Base-by-base conservation (phyloP, 2,888 invertebrate species). In the Apamea sordens region DNA sequence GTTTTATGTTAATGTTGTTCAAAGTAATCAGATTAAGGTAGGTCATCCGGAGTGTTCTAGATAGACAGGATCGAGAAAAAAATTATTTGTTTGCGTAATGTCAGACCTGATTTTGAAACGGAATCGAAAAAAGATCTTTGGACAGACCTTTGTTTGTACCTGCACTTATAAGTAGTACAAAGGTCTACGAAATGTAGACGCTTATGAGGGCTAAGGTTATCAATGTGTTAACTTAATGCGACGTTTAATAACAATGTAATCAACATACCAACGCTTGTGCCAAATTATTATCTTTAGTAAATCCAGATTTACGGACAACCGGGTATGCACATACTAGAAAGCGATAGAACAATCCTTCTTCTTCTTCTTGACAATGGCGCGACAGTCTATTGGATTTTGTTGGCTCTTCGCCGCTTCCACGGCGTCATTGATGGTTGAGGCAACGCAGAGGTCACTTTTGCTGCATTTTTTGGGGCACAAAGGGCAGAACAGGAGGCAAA, bases 1-100 rank as follows among this genome's bases (percentile, higher is more conserved):
- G 86, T 84, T 86, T 80, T 85, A 86, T 83, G 83, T 77, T 69
- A 83, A 83, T 85, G 36, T 18, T 56, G 65, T 56, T 67, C 36
- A 67, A 61, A 82, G 53, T 72, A 74, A 77, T 84, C 77, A 71
- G 84, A 80, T 84, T 71, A 80, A 59, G 73, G 70, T 80, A 64
- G 80, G 83, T 83, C 72, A 13, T 72, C 67, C 73, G 68, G 21
- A 32, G 59, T 69, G 74, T 63, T 79, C 53, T 36, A 79, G 50
- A 63, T 63, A 41, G 13, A 82, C 21, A 56, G 18, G 1, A 83
- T 74, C 61, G 56, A 73, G 73, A 70, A 64, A 73, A 80, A 73
- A 44, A 47, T 4, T 44, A 64, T 67, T 18, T 24, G 32, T 65
- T 82, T 78, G 41, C 61, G 64, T 53, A 44, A 61, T 59, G 21